Evolutionary conservation across 2,797 vertebrate species (phyloP).

Genomic region (Coregonus suidteri): DNA sequence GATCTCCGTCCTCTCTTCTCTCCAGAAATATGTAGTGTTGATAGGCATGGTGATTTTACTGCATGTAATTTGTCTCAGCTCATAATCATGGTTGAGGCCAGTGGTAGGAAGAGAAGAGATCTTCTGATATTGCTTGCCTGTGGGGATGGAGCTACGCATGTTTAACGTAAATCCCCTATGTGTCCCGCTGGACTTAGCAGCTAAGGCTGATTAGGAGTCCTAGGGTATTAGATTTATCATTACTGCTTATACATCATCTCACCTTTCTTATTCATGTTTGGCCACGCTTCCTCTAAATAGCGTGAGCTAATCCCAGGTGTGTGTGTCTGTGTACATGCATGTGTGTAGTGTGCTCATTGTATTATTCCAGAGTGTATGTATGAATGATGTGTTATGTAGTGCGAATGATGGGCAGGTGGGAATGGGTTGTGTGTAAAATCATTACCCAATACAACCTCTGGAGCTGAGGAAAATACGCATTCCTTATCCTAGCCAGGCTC

Average conservation of each 20-base stretch:
- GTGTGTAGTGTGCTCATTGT: not conserved
- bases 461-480: not conserved
- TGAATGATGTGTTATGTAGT: no score
- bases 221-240: constrained; percentile 54
- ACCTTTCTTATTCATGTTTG: constrained; percentile 49
- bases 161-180: constrained; percentile 56
- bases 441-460: not conserved
- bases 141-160: constrained; percentile 39
- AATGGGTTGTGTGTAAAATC: not conserved
- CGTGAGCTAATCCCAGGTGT: constrained; percentile 37
- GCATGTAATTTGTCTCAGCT: no score
- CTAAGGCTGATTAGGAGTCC: constrained; percentile 61
- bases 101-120: not conserved
- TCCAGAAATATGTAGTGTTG: not conserved
- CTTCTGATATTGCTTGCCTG: not conserved
- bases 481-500: not conserved
- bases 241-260: constrained; percentile 53
- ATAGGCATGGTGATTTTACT: constrained; percentile 33
- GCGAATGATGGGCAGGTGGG: not conserved
- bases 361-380: not conserved
- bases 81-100: not conserved
- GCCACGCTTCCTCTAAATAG: constrained; percentile 29
- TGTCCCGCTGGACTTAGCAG: constrained; percentile 38
- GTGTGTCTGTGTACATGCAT: not conserved
- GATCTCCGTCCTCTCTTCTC: not conserved